phyloP scores from a whole-genome alignment of 1,140 invertebrate genomes.

The Lutraria rhynchaena region DNA sequence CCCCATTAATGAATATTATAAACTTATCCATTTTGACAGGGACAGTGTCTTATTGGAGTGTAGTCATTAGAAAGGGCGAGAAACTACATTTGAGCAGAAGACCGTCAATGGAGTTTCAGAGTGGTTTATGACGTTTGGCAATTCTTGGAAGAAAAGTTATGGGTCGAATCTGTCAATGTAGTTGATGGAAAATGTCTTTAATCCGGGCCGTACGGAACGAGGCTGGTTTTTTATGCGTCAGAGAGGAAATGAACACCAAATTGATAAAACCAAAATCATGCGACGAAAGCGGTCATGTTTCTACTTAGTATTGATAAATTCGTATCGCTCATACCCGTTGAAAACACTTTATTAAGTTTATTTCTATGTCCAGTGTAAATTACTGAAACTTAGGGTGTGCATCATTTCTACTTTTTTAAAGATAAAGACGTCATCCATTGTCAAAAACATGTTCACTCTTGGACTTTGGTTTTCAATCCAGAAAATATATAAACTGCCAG shows the following conservation, averaged over 20 bases:
- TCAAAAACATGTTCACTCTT: no score
- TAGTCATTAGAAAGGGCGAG: slow-evolving; percentile 54
- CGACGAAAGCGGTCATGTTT: no score
- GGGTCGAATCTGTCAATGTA: slow-evolving; percentile 22
- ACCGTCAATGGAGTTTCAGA: slow-evolving; percentile 25
- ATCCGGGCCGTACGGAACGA: slow-evolving; percentile 26
- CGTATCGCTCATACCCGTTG: no score
- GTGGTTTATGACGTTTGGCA: slow-evolving; percentile 48
- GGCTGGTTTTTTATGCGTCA: slow-evolving; percentile 8
- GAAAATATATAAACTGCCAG: no score
- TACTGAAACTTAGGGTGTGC: no score
- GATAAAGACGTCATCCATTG: no score
- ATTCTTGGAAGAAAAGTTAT: slow-evolving; percentile 44
- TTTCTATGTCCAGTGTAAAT: no score
- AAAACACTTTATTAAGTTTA: no score
- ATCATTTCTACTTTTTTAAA: no score
- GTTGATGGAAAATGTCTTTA: slow-evolving; percentile 30
- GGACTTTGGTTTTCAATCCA: no score
- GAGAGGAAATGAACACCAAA: slow-evolving; percentile 38
- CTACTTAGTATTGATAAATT: no score
- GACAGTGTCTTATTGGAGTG: slow-evolving; percentile 29
- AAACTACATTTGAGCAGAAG: slow-evolving; percentile 50
- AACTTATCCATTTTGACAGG: slow-evolving; percentile 56
- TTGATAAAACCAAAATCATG: not conserved
- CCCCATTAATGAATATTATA: slow-evolving; percentile 58